These are phyloP conservation scores for Poeciliopsis presidionis DNA, from an alignment of 2,797 vertebrate genomes.

Conservation along the genomic window DNA sequence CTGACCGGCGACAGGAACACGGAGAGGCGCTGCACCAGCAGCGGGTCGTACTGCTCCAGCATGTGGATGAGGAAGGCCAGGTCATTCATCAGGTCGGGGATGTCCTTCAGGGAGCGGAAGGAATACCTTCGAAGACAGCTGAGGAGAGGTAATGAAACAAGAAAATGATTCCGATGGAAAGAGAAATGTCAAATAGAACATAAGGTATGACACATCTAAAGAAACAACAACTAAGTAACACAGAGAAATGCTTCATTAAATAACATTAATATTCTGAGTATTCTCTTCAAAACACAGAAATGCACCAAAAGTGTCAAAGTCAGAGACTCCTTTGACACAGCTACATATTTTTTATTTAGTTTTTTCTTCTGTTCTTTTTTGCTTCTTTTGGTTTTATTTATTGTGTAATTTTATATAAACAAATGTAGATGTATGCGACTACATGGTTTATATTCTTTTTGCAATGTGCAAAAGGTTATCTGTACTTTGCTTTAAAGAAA, in stretches of 20 bases:
- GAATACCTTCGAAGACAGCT: slow-evolving; percentile 82
- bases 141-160: background rate
- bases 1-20: slow-evolving; percentile 85
- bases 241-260: too few species aligned
- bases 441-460: too few species aligned
- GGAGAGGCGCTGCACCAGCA: slow-evolving; percentile 82
- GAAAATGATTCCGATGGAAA: background rate
- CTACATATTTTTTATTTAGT: too few species aligned
- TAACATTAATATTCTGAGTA: too few species aligned
- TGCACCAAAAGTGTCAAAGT: background rate
- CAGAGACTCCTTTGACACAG: background rate
- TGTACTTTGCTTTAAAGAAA: too few species aligned
- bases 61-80: slow-evolving; percentile 87
- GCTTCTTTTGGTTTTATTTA: too few species aligned
- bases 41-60: slow-evolving; percentile 84
- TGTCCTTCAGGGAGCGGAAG: slow-evolving; percentile 76
- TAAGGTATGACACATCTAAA: background rate
- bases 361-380: too few species aligned
- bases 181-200: background rate
- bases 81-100: slow-evolving; percentile 83
- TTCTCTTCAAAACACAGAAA: background rate
- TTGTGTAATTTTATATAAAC: too few species aligned
- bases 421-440: too few species aligned
- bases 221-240: background rate
- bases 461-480: too few species aligned